Evolutionary conservation across 2,113 vertebrate genomes (phyloP), one percentile per base, ranked within the genome.

Genomic region (Megalops atlanticus): DNA sequence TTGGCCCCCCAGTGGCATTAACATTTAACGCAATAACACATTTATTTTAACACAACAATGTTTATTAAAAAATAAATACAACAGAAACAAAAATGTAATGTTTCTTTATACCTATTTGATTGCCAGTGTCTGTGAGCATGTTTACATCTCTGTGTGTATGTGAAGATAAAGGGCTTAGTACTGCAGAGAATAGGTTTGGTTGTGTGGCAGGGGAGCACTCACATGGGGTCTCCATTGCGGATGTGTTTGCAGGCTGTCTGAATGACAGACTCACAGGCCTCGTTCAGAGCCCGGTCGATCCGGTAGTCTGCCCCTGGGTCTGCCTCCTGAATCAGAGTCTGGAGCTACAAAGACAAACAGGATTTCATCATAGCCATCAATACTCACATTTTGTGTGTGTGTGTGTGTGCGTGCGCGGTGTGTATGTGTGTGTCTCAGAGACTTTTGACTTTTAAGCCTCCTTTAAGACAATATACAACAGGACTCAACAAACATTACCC

Each of bases 221-320:
- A 99, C 98, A 99, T 99, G 16, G 98, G 98, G 88, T 99, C 97
- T 89, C 98, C 98, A 0, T 92, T 96, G 5, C 97, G 95, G 80
- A 99, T 98, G 92, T 99, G 97, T 89, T 98, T 99, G 93, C 98
- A 99, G 89, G 98, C 97, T 0, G 98, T 99, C 92, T 99, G 98
- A 82, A 99, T 98, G 81, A 99, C 98, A 0, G 97, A 98, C 80
- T 99, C 97, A 0, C 98, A 99, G 80, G 98, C 98, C 91, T 99
- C 98, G 0, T 98, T 99, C 75, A 99, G 89, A 0, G 98, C 98
- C 0, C 98, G 91, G 86, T 99, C 98, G 0, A 99, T 99, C 76
- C 98, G 94, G 78, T 99, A 99, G 90, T 99, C 97, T 0, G 97
- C 96, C 31, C 96, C 98, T 0, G 97, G 98, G 88, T 99, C 97